A percentile compares a stretch with the other conserved stretches of the same genome.
phyloP scores from a whole-genome alignment of 2,888 invertebrate genomes.

The Thymelicus lineola region DNA sequence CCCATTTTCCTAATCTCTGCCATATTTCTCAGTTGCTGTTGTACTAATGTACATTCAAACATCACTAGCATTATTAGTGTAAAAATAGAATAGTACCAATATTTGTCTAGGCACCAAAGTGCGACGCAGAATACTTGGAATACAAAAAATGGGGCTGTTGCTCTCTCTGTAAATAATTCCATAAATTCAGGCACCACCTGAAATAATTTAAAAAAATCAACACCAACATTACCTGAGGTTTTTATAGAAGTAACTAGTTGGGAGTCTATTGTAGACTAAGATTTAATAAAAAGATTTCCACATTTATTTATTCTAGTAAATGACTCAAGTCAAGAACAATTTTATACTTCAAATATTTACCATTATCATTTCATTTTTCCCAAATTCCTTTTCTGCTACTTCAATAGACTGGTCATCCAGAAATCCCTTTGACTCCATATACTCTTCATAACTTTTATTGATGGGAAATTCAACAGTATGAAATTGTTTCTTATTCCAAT shows the following conservation, averaged over 20 bases:
- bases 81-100: constrained; percentile 99
- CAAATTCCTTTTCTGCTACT: constrained; percentile 92
- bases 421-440: constrained; percentile 94
- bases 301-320: no score
- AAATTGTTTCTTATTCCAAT: constrained; percentile 92
- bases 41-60: constrained; percentile 99
- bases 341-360: constrained; percentile 70
- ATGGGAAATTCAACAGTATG: constrained; percentile 94
- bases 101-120: constrained; percentile 99
- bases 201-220: constrained; percentile 46
- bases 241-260: no score
- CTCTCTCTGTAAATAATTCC: constrained; percentile 98
- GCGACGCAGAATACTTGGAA: constrained; percentile 99
- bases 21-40: constrained; percentile 99
- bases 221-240: no score
- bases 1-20: constrained; percentile 99
- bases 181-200: constrained; percentile 97
- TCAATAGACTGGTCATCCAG: constrained; percentile 92
- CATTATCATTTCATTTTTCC: constrained; percentile 94
- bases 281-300: no score
- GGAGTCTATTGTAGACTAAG: no score
- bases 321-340: no score
- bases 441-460: constrained; percentile 88
- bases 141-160: constrained; percentile 99
- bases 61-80: constrained; percentile 97